Conservation (phyloP, 2,113 vertebrate genomes). For the Centrocercus urophasianus region DNA sequence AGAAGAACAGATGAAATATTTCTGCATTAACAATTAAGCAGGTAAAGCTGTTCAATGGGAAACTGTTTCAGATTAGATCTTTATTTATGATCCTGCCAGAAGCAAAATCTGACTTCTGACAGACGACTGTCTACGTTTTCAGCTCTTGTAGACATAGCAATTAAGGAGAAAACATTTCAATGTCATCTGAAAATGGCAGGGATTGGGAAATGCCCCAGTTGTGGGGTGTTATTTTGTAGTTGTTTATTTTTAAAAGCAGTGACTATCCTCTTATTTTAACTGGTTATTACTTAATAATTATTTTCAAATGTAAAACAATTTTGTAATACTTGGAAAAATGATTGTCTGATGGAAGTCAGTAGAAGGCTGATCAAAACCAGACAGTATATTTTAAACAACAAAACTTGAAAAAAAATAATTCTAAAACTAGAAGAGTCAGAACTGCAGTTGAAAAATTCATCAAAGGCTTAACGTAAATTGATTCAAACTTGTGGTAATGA, state of each 20-base stretch:
- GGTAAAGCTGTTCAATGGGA: not conserved
- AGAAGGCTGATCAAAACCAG: not conserved
- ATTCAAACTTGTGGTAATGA: not conserved
- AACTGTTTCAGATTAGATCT: not conserved
- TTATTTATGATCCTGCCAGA: not conserved
- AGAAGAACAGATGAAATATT: not conserved
- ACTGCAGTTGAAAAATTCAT: not conserved
- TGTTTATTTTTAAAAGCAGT: not conserved
- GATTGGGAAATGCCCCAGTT: not conserved
- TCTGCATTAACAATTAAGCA: not conserved
- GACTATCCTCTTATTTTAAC: constrained; percentile 4
- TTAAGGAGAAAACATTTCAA: not conserved
- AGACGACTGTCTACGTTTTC: not conserved
- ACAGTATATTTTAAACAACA: not conserved
- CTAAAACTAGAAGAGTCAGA: not conserved
- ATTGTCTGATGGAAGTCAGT: not conserved
- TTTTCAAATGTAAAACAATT: not conserved
- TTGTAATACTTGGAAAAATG: not conserved
- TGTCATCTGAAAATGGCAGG: constrained; percentile 2
- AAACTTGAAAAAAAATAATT: not conserved
- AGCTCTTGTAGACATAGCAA: not conserved
- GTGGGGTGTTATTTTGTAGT: not conserved
- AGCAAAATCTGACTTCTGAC: not conserved
- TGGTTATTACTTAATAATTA: not conserved
- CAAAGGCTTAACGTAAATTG: not conserved